A percentile compares a stretch with the other conserved stretches of the same genome.
Evolutionary conservation across 2,113 vertebrate genomes (phyloP).

Genomic region (Lipophrys pholis): DNA sequence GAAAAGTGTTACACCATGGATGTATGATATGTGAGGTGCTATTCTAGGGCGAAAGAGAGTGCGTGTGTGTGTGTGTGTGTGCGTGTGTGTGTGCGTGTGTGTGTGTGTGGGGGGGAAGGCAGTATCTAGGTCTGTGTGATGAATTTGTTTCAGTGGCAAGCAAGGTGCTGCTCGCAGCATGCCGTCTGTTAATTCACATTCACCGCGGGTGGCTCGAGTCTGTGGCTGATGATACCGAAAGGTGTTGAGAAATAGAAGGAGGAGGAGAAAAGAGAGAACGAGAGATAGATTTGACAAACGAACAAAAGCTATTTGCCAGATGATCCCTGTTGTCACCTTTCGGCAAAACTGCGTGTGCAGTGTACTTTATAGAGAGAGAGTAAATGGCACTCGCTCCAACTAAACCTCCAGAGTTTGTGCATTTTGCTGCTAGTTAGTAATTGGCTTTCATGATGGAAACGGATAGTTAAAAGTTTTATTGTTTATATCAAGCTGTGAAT

Average conservation of each 20-base stretch:
- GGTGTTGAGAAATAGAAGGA: slow-evolving; percentile 63
- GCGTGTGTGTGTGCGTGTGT: slow-evolving; percentile 23
- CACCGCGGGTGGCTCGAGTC: slow-evolving; percentile 69
- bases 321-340: slow-evolving; percentile 45
- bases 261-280: not conserved
- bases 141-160: slow-evolving; percentile 76
- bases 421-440: no score
- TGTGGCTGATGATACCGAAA: slow-evolving; percentile 67
- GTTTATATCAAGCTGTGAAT: no score
- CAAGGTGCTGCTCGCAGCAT: slow-evolving; percentile 74
- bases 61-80: slow-evolving; percentile 7
- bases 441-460: no score
- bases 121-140: slow-evolving; percentile 77
- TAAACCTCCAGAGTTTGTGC: no score
- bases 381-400: not conserved
- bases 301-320: slow-evolving; percentile 34
- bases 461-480: no score
- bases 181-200: slow-evolving; percentile 81
- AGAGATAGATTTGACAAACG: slow-evolving; percentile 56
- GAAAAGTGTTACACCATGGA: slow-evolving; percentile 55
- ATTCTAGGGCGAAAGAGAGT: slow-evolving; percentile 53
- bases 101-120: slow-evolving; percentile 39
- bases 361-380: slow-evolving; percentile 5
- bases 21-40: slow-evolving; percentile 64
- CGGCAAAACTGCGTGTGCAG: slow-evolving; percentile 38